Evolutionary conservation across 2,113 vertebrate genomes (phyloP), one percentile per base, ranked within the genome.

Genomic region (Tursiops truncatus): DNA sequence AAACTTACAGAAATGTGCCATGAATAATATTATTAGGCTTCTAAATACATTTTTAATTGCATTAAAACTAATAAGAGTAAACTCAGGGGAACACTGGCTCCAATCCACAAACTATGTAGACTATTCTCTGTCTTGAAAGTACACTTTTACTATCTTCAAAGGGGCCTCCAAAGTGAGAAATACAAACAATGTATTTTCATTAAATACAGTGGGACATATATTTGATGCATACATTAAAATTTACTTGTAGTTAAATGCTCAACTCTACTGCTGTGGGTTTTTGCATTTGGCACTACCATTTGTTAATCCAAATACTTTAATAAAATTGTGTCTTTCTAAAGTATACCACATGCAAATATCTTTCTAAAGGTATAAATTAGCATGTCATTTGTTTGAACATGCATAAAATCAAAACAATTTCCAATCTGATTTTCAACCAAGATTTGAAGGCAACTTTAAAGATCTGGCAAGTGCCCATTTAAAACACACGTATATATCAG

Each of bases 211-310:
- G 62, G 33, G 71, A 68, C 38, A 79, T 68, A 12, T n/a, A 44
- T 93, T 84, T 93, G 67, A 96, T 85, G 38, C 89, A 50, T 58
- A 92, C 11, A 93, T 89, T 93, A 91, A 38, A 95, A 86, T 91
- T 63, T 77, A 91, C n/a, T 76, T 82, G 89, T 25, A 86, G 85
- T 83, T 95, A 94, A 89, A 89, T 82, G 38, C 94, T 93, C 68
- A 95, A 56, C 18, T 91, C 36, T 82, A 62, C 33, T 87, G 67
- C 70, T 77, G 2, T 91, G 38, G 44, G 11, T 17, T 81, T 96
- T 94, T 96, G 25, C 41, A 95, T 89, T 81, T 93, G 77, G 95
- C 73, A 73, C n/a, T 85, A 82, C 80, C 23, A 91, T 81, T 84
- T 91, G 81, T 74, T 71, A 76, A 91, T 93, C 28, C 63, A 87